A percentile compares a stretch with the other conserved stretches of the same genome.
Conservation (phyloP, 2,797 vertebrate genomes). For the Gymnoscopelus braueri region DNA sequence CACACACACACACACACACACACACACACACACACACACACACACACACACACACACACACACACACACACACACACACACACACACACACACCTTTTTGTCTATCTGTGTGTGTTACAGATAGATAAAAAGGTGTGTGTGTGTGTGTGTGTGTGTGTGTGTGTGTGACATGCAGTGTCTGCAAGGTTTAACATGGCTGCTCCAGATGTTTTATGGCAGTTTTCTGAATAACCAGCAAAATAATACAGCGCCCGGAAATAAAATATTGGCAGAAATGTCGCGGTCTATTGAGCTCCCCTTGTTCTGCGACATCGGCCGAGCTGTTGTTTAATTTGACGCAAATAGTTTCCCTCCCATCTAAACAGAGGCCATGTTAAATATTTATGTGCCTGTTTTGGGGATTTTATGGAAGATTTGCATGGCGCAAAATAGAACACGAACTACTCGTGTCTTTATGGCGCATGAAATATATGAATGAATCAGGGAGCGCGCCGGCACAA, state of each 20-base stretch:
- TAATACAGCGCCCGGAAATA: slow-evolving; percentile 51
- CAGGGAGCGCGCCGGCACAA: slow-evolving; percentile 50
- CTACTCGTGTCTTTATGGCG: slow-evolving; percentile 69
- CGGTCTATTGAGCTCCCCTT: slow-evolving; percentile 22
- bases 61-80: slow-evolving; percentile 7
- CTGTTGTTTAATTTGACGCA: slow-evolving; percentile 69
- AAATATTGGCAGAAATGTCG: slow-evolving; percentile 49
- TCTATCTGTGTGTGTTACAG: too few relatives aligned
- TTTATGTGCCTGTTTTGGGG: slow-evolving; percentile 64
- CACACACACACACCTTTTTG: slow-evolving; percentile 6
- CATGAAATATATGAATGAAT: slow-evolving; percentile 73
- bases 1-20: slow-evolving; percentile 31
- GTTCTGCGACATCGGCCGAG: slow-evolving; percentile 11
- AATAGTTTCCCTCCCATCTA: slow-evolving; percentile 50
- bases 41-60: slow-evolving; percentile 22
- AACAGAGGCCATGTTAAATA: slow-evolving; percentile 70
- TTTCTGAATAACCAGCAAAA: slow-evolving; percentile 58
- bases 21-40: slow-evolving; percentile 17
- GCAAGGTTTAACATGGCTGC: slow-evolving; percentile 34
- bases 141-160: too few relatives aligned
- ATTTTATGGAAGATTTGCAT: slow-evolving; percentile 66
- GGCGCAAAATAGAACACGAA: slow-evolving; percentile 63
- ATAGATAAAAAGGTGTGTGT: too few relatives aligned
- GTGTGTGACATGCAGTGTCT: not conserved
- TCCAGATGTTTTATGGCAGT: slow-evolving; percentile 47